Base-by-base conservation (phyloP, 2,888 invertebrate genomes). In the Heteropelma amictum region DNA sequence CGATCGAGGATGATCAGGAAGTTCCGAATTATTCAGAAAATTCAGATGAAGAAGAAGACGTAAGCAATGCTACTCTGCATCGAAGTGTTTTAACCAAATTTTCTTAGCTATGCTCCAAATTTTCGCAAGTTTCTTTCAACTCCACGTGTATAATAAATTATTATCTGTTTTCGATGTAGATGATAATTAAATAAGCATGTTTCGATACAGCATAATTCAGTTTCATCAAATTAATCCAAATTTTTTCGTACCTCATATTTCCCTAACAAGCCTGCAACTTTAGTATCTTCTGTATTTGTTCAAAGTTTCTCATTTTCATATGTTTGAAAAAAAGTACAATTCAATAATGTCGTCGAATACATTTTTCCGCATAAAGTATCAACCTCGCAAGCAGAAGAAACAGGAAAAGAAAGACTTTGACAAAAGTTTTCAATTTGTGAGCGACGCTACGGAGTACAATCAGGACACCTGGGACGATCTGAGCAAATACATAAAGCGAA, bases 1-100 rank as follows among this genome's bases (percentile, higher is more conserved):
- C 97, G 0, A 97, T 97, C 72, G 92, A 93, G 38, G 97, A 97
- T 75, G 95, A 94, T 78, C 94, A 95, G 64, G 94, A 95, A 86
- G 93, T 97, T 0, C 93, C 94, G 81, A 91, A 96, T 90, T 94
- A 92, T 77, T 95, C 95, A 0, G 95, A 95, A 83, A 93, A 94
- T 87, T 96, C 96, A 0, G 95, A 96, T 84, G 93, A 92, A 71
- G 96, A 96, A 92, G 90, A 94, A 21, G 95, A 95, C 89, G 96
- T 96, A 89, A 86, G 89, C 80, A 42, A 56, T 60, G 40, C n/a
- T n/a, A n/a, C 40, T 38, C 8, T 6, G 19, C 12, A 14, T 19
- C n/a, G 38, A 0, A 19, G 47, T 19, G 12, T 47, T 70, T 49
- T 51, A 8, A 54, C 6, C n/a, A 45, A 30, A 28, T 7, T 6